A percentile compares a stretch with the other conserved stretches of the same genome.
Conservation (phyloP, 2,113 vertebrate species). For the Proteles cristata region DNA sequence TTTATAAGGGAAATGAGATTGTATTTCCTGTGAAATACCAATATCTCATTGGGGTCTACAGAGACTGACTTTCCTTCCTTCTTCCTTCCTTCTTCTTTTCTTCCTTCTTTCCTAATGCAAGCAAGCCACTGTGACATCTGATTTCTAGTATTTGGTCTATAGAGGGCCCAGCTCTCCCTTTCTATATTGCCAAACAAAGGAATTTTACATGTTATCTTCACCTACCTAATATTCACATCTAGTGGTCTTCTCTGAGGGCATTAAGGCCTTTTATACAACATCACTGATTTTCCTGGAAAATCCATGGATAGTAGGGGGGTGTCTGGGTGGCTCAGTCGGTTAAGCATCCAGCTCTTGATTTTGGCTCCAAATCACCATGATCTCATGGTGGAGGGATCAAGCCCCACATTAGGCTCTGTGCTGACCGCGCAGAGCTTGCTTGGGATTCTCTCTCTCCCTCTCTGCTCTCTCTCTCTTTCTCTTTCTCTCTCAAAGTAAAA, state of each 20-base stretch:
- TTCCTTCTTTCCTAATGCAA: neutral
- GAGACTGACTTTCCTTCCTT: neutral
- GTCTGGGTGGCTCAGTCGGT: too few relatives aligned
- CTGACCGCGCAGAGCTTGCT: too few relatives aligned
- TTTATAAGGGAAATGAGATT: neutral
- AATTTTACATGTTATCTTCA: slow-evolving; percentile 7
- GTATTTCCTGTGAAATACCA: neutral
- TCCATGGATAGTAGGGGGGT: neutral
- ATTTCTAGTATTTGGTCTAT: neutral
- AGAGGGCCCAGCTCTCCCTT: neutral
- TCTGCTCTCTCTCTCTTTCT: too few relatives aligned
- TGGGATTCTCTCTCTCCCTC: too few relatives aligned
- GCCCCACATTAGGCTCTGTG: too few relatives aligned
- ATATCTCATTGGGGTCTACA: neutral
- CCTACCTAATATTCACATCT: neutral
- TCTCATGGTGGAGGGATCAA: too few relatives aligned
- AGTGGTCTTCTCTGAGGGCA: neutral
- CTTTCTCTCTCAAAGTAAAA: too few relatives aligned
- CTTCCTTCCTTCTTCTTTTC: neutral
- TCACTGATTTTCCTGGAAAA: neutral
- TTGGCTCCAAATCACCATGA: too few relatives aligned
- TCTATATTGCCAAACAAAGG: neutral
- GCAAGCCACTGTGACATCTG: neutral
- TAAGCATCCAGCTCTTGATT: too few relatives aligned
- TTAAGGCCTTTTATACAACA: neutral